Evolutionary conservation across 2,113 vertebrate species (phyloP).

Genomic region (Cyanoderma ruficeps): DNA sequence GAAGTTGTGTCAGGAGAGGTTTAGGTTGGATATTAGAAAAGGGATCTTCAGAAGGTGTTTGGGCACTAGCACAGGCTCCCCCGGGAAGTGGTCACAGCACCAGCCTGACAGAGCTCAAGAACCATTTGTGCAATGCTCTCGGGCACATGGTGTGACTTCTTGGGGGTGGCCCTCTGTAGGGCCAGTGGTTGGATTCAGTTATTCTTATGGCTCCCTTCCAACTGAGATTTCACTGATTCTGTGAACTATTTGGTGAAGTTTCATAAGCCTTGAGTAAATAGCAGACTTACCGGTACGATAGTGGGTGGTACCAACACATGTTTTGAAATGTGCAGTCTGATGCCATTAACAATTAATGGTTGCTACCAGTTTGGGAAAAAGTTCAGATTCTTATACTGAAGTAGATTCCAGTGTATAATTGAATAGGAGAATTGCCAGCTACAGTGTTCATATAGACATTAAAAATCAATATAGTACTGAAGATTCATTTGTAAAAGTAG

Average conservation of each 20-base stretch:
- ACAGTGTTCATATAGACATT: background rate
- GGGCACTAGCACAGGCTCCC: background rate
- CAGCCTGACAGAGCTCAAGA: background rate
- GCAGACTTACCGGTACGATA: background rate
- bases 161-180: background rate
- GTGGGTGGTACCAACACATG: background rate
- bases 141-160: background rate
- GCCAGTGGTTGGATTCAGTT: background rate
- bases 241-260: background rate
- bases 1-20: background rate
- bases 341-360: background rate
- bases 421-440: background rate
- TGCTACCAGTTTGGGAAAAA: background rate
- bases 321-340: background rate
- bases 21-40: background rate
- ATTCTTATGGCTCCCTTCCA: background rate
- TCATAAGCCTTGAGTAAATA: background rate
- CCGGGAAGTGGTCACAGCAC: background rate
- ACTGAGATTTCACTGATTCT: background rate
- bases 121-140: accelerated
- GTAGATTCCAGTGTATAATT: background rate
- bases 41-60: background rate
- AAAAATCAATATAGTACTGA: background rate
- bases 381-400: background rate
- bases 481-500: background rate